Evolutionary conservation across 2,797 vertebrate species (phyloP).

Genomic region (Limnodromus scolopaceus): DNA sequence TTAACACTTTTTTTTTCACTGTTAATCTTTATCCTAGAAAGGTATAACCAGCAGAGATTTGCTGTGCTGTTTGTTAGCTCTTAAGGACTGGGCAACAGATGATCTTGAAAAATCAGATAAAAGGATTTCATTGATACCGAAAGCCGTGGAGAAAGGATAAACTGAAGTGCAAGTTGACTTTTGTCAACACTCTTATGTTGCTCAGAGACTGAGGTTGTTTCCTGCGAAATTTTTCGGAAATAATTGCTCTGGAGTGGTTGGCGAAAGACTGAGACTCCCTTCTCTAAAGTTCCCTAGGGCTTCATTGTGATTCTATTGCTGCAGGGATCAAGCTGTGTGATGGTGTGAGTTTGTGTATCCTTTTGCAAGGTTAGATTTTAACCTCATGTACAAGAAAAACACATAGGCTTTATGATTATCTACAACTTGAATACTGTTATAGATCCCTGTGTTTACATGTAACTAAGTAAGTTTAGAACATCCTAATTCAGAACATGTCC

Average conservation of each 20-base stretch:
- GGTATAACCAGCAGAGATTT: neutral
- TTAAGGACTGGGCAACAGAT: neutral
- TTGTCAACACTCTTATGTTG: neutral
- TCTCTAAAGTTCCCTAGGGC: neutral
- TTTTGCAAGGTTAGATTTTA: neutral
- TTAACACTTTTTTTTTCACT: neutral
- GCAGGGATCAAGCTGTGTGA: accelerated
- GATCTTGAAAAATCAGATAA: neutral
- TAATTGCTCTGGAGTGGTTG: neutral
- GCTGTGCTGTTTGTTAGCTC: neutral
- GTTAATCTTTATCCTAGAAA: neutral
- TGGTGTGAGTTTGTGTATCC: neutral
- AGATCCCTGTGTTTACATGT: neutral
- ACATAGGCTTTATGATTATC: neutral
- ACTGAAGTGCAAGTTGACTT: neutral
- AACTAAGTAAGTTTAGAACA: neutral
- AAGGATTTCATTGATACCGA: neutral
- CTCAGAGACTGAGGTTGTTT: neutral
- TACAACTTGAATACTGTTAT: neutral
- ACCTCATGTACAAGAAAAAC: neutral
- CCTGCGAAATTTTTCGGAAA: neutral
- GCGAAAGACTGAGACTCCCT: neutral
- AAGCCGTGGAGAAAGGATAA: neutral
- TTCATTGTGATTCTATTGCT: neutral
- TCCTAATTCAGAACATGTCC: neutral